These are phyloP conservation scores for Anguilla anguilla DNA, from an alignment of 2,797 vertebrate species.

Conservation along the genomic window DNA sequence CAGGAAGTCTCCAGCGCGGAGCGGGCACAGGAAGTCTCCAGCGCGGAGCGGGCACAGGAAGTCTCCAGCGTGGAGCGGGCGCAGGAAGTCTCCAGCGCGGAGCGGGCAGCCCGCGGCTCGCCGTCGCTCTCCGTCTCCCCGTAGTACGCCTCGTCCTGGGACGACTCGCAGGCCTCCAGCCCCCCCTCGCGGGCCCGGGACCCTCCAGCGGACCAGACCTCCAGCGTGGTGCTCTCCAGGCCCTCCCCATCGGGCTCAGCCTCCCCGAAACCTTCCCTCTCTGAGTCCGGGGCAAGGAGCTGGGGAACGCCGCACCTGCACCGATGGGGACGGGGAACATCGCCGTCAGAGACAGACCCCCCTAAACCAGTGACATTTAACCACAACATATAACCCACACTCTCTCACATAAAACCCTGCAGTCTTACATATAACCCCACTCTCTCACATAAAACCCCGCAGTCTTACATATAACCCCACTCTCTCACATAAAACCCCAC, in stretches of 20 bases:
- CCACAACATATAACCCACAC: too few relatives aligned
- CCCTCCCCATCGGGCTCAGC: constrained; percentile 54
- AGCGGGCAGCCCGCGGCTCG: constrained; percentile 49
- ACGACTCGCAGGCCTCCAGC: constrained; percentile 58
- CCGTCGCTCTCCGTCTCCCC: constrained; percentile 63
- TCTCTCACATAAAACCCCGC: too few relatives aligned
- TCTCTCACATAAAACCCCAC: too few relatives aligned
- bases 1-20: too few relatives aligned
- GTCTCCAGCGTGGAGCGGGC: too few relatives aligned
- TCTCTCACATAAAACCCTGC: too few relatives aligned
- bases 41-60: constrained; percentile 37
- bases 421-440: too few relatives aligned
- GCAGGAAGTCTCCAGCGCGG: constrained; percentile 23
- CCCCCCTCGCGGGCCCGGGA: constrained; percentile 58
- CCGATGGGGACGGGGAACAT: constrained; percentile 27
- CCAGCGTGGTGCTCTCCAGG: constrained; percentile 77
- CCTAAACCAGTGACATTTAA: too few relatives aligned
- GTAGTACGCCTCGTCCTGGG: constrained; percentile 56
- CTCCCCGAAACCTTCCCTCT: constrained; percentile 58
- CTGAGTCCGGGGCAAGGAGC: constrained; percentile 59
- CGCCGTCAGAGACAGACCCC: background rate
- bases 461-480: too few relatives aligned
- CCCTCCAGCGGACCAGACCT: constrained; percentile 63
- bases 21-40: too few relatives aligned
- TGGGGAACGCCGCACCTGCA: constrained; percentile 57